Base-by-base conservation (phyloP, 2,113 vertebrate species). In the Gyps fulvus region DNA sequence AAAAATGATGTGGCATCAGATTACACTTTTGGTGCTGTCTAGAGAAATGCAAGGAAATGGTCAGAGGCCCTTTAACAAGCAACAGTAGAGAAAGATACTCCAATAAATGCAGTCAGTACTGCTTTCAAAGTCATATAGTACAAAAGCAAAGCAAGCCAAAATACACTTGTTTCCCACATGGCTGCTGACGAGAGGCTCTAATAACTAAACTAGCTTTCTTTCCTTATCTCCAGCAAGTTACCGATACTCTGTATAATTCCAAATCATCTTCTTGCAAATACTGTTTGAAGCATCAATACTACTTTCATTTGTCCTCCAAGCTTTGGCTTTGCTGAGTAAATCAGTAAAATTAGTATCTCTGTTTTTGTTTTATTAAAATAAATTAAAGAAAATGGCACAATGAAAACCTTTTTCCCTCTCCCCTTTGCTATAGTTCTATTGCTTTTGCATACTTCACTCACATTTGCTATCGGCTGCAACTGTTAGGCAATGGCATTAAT, bases 291-390 rank as follows among this genome's bases (percentile, higher is more conserved):
- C 27, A 67, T 40, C 21, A 49, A 71, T 87, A 29, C n/a, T 27
- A 19, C 55, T 90, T 89, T 52, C 43, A 63, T 90, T 83, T 92
- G 61, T 80, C 65, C 62, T 91, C 54, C 66, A 92, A 90, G 47
- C 6, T 80, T 47, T 82, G 77, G 13, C 21, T 97, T 96, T 79
- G 76, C 50, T 82, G 65, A 59, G 36, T 69, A 70, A 45, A 83
- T 59, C 23, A 76, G 58, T 59, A 81, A 93, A 67, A 95, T 15
- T 34, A 2, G 26, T 86, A 36, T 76, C 7, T 88, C 54, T 36
- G 26, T 27, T 91, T 87, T 90, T 79, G 40, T 63, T 94, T 92
- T 91, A 90, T 80, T 92, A 93, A 97, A 95, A 81, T 78, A 13
- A 97, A 91, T 93, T 94, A 91, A 89, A 89, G 42, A 93, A 49